Evolutionary conservation across 2,888 invertebrate species (phyloP), one percentile per base, ranked within the genome.

Genomic region (Sturmia bella): DNA sequence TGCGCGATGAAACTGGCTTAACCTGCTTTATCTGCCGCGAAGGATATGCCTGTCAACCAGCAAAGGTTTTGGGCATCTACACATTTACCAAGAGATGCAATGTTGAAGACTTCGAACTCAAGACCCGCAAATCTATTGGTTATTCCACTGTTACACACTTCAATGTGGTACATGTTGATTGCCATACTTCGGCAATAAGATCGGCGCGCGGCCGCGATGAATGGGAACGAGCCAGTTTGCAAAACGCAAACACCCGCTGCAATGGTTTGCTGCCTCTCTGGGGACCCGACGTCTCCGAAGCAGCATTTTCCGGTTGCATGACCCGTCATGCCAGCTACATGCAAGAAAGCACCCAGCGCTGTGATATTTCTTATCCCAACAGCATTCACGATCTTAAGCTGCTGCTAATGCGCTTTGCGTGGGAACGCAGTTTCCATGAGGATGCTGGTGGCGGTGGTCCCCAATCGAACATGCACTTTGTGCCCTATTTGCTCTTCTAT

Each of bases 11-110:
- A 91, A 96, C 96, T 0, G 99, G 99, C 19, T 93, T 98, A 64
- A 96, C 97, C 0, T 99, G 99, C 91, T 98, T 98, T 87, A 99
- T 99, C 89, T 99, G 99, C 89, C 94, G 98, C 50, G 99, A 99
- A 91, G 99, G 99, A 0, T 99, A 99, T 92, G 96, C 97, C 90
- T 98, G 98, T 90, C 97, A 97, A 89, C 97, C 97, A 7, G 95
- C 94, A 17, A 97, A 98, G 94, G 96, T 99, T 61, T 92, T 99
- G 15, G 99, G 98, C 37, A 96, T 99, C 87, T 99, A 99, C 91
- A 99, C 99, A 4, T 99, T 97, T 91, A 98, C 98, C 61, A 98
- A 98, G 91, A 94, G 98, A 17, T 97, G 97, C 86, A 96, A 97
- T 87, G 95, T 98, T 48, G 99, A 99, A 85, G 98, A 98, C 88